Evolutionary conservation across 2,113 vertebrate species (phyloP), one percentile per base, ranked within the genome.

Genomic region (Entelurus aequoreus): DNA sequence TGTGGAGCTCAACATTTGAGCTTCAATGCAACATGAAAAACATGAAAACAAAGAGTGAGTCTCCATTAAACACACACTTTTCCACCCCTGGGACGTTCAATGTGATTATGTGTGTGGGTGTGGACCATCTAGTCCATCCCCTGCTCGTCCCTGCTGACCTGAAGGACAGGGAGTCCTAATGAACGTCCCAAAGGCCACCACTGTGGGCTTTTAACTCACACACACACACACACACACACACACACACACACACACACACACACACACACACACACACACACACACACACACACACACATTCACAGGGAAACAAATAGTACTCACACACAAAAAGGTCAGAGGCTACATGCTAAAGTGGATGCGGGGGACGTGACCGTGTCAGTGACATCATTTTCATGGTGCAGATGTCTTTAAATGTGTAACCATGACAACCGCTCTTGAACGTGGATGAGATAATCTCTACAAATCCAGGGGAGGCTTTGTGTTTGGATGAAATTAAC

Each of bases 361-460:
- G 16, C 12, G 16, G 61, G 40, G 62, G 15, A 44, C 28, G 46
- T 55, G 46, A 36, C 56, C n/a, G 19, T 61, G 57, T 60, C 54
- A 66, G 53, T 85, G 67, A 81, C 68, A 79, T 79, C 49, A 76
- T 71, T 77, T 72, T 47, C 68, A 63, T 37, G 16, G 28, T 47
- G 58, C 47, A n/a, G 35, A 70, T 62, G 48, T 42, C 59, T n/a
- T 62, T 62, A 63, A 51, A 56, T 9, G 11, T 10, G 54, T 72
- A 77, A 44, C 52, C 44, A 56, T 73, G 53, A 61, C 70, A 53
- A 66, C 53, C 28, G 1, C 48, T 48, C 38, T 50, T 44, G 44
- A 19, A 49, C 44, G 21, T 57, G 48, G 15, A 50, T 64, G 48
- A 6, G 50, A 46, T 63, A 46, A 69, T 53, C 66, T 15, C 16